Evolutionary conservation across 1,140 invertebrate species (phyloP), one percentile per base, ranked within the genome.

Genomic region (Armadillidium nasatum): DNA sequence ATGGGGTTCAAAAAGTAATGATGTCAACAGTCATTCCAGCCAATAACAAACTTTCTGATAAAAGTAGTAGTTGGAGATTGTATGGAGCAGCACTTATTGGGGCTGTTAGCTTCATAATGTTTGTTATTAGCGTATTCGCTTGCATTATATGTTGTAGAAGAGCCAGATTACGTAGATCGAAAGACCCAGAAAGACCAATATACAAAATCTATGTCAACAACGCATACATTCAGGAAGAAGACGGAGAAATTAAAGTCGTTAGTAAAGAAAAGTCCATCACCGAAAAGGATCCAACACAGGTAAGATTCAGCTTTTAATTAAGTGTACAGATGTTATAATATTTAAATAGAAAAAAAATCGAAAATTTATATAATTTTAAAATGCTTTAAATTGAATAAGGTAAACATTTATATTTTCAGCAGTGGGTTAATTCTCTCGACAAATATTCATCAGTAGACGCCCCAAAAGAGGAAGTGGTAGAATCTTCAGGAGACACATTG

Each of bases 171-270:
- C 75, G 23, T 21, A 71, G 45, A 13, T 76, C 77, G 10, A 80
- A 80, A 33, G 79, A 80, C 44, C 79, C 79, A 45, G 79, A 76
- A 44, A 74, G 46, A 19, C 78, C 80, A 45, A 67, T 82, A 22
- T 82, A 82, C 72, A 82, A 81, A 60, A 81, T 82, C 21, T 80
- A 78, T 74, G 78, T 82, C n/a, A 81, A 80, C 68, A 78, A 78
- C 73, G 76, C 79, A 11, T 81, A 78, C 60, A 81, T 79, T 46
- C 78, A 80, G 76, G 76, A 77, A 74, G 82, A 81, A 22, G 79
- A 84, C 76, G 82, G 83, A 10, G 83, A 83, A 67, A 79, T 83
- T 44, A 82, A 82, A 76, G 76, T 80, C 45, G 78, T 81, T 44
- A 80, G 79, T 66, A 78, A 78, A 46, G 79, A 76, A 23, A 75